Base-by-base conservation (phyloP, 2,888 invertebrate genomes). In the Pyrochroa serraticornis region DNA sequence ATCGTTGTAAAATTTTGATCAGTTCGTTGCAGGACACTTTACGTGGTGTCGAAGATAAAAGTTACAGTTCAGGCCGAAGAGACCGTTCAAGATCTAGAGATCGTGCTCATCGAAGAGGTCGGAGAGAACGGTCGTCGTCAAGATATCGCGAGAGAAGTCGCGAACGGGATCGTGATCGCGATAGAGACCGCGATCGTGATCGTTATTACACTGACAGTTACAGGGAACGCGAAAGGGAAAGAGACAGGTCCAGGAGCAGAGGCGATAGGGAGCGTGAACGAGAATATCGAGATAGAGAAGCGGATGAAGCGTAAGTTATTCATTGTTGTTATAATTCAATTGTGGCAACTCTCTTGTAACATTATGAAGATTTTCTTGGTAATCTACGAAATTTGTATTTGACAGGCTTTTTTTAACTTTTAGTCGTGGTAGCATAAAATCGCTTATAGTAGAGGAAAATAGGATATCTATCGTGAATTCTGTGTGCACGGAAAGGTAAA, bases 11-110 rank as follows among this genome's bases (percentile, higher is more conserved):
- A 82, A 97, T 98, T 70, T 82, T 99, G 52, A 96, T 99, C 66
- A 95, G 94, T 69, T 96, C 97, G 0, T 84, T 99, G 1, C 76
- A 75, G 56, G 98, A 99, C 77, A 98, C 98, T 1, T 82, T 99
- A 36, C 92, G 95, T 78, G 97, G 97, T 44, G 96, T 99, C 8
- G 98, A 99, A 82, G 92, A 94, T 34, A 99, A 99, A 82, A 96
- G 96, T 68, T 97, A 97, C 77, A 94, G 93, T 67, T 87, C 87
- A 37, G 80, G 83, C 37, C 81, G 90, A 42, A 82, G 89, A 70
- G 89, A 89, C 78, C 77, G 86, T 49, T 78, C 77, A 0, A 66
- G 79, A 47, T 79, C 79, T 1, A 70, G 80, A 45, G 80, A 80
- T 14, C 67, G 80, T 43, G 72, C 77, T 0, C 79, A 79, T 53